phyloP scores from a whole-genome alignment of 2,113 vertebrate species.

The Bombycilla garrulus region DNA sequence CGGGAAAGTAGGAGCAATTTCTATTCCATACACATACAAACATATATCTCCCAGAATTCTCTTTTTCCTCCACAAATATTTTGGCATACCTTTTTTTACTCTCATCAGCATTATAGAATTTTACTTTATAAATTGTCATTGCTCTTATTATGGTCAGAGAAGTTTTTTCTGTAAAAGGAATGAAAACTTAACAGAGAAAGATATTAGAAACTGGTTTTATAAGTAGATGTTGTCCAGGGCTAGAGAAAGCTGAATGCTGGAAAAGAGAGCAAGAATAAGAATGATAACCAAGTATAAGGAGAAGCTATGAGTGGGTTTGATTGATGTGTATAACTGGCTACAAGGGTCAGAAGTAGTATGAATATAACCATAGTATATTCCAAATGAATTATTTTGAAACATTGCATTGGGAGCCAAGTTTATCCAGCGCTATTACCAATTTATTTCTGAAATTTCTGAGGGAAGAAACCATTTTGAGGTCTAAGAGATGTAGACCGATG shows the following conservation, averaged over 20 bases:
- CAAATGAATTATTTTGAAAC: neutral
- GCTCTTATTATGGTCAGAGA: neutral
- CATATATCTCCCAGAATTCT: neutral
- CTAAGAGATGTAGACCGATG: neutral
- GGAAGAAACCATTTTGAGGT: neutral
- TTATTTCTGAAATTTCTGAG: neutral
- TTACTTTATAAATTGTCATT: neutral
- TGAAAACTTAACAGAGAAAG: neutral
- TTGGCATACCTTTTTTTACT: neutral
- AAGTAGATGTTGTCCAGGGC: neutral
- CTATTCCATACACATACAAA: neutral
- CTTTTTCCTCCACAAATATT: neutral
- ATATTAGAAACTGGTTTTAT: neutral
- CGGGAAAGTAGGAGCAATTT: neutral
- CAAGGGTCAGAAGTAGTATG: neutral
- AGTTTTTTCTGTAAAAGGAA: neutral
- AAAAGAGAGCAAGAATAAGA: neutral
- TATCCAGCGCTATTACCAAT: neutral
- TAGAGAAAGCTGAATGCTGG: neutral
- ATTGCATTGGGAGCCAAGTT: neutral
- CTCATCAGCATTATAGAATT: neutral
- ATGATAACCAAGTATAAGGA: neutral
- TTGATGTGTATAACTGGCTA: neutral
- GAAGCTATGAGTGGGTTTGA: neutral
- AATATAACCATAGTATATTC: neutral